Percentiles rank a stretch among this genome's conserved stretches.
Evolutionary conservation across 1,140 invertebrate species (phyloP).

Genomic region (Radopholus similis): DNA sequence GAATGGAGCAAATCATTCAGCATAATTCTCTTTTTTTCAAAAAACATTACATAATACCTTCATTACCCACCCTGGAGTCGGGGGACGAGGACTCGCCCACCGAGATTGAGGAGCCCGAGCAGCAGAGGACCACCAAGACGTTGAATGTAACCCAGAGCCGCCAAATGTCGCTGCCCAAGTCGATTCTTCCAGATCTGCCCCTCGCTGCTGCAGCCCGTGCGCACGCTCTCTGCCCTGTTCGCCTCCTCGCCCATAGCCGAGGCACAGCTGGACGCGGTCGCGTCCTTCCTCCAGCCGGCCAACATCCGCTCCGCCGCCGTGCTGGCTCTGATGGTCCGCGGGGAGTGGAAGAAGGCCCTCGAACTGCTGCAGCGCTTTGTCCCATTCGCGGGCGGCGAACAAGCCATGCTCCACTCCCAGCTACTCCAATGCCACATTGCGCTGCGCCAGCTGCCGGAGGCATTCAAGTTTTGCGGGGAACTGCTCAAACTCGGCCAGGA

Average conservation of each 20-base stretch:
- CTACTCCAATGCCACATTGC: not conserved
- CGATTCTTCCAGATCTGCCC: not conserved
- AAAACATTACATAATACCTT: no score
- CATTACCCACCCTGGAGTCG: no score
- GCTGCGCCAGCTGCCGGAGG: not conserved
- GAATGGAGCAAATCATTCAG: no score
- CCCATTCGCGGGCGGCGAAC: not conserved
- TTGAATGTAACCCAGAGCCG: no score
- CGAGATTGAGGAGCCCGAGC: conserved; percentile 14
- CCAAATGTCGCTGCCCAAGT: not conserved
- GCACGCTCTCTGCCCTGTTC: not conserved
- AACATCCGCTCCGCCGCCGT: not conserved
- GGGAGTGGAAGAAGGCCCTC: conserved; percentile 5
- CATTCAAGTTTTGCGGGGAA: not conserved
- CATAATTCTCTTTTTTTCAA: no score
- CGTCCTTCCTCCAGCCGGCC: not conserved
- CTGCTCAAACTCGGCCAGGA: not conserved
- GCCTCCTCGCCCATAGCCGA: not conserved
- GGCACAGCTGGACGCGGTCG: not conserved
- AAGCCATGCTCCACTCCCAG: not conserved
- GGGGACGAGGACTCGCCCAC: conserved; percentile 15
- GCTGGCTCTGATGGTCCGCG: conserved; percentile 2
- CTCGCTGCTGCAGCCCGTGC: not conserved
- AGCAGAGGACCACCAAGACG: not conserved
- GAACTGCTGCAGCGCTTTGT: not conserved